A percentile compares a stretch with the other conserved stretches of the same genome.
These are phyloP conservation scores for Oenanthe oenanthe DNA, from an alignment of 2,113 vertebrate species.

Conservation along the genomic window DNA sequence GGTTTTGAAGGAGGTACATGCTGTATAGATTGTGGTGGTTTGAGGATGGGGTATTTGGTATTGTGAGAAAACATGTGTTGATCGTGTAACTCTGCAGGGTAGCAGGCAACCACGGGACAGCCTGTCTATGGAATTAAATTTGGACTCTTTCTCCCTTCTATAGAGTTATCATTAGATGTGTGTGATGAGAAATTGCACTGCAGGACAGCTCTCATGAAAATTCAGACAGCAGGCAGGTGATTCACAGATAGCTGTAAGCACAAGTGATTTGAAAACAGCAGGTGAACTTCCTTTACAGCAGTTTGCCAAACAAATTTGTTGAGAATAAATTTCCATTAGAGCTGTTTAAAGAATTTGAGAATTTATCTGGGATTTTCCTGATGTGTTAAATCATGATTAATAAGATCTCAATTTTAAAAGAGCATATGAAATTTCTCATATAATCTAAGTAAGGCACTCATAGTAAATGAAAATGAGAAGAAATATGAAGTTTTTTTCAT, in stretches of 20 bases:
- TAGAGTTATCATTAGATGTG: background rate
- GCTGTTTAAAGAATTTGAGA: background rate
- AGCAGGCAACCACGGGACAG: background rate
- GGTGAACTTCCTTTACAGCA: background rate
- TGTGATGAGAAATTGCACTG: background rate
- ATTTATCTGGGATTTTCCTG: background rate
- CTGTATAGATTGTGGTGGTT: background rate
- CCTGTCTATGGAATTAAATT: background rate
- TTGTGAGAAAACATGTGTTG: background rate
- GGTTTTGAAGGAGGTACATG: background rate
- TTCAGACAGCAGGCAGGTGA: conserved; percentile 13
- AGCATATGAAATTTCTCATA: background rate
- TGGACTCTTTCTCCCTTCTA: background rate
- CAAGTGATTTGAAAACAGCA: conserved; percentile 43
- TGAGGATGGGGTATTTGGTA: background rate
- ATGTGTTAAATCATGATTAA: background rate
- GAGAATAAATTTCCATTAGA: background rate
- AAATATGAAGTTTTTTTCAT: background rate
- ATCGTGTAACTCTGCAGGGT: background rate
- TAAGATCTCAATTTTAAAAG: background rate
- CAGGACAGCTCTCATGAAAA: conserved; percentile 20
- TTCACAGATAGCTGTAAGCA: conserved; percentile 15
- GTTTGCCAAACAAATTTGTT: background rate
- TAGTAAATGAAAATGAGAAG: background rate
- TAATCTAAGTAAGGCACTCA: background rate